Percentiles rank a stretch among this genome's conserved stretches.
phyloP scores from a whole-genome alignment of 2,797 vertebrate species.

The Falco cherrug region DNA sequence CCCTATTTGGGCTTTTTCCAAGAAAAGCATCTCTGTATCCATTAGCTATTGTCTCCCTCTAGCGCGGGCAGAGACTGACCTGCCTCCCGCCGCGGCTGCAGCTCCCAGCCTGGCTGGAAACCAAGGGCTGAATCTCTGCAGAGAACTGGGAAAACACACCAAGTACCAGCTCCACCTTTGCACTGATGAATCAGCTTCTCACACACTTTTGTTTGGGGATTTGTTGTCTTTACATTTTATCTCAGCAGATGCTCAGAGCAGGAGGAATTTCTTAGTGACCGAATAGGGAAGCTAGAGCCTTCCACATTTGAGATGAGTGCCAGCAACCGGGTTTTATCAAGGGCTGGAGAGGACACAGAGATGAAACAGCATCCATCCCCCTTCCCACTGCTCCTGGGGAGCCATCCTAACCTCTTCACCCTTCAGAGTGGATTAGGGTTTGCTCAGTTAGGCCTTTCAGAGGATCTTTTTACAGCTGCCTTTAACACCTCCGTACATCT shows the following conservation, averaged over 20 bases:
- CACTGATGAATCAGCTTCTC: neutral
- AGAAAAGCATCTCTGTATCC: neutral
- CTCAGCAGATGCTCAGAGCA: neutral
- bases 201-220: fast-evolving
- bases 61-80: slow-evolving; percentile 5
- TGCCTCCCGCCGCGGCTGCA: neutral
- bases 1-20: neutral
- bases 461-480: neutral
- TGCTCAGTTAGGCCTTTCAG: neutral
- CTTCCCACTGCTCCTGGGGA: neutral
- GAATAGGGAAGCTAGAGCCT: fast-evolving
- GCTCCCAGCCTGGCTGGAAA: neutral
- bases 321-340: fast-evolving
- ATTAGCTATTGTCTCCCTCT: slow-evolving; percentile 69
- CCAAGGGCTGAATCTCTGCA: neutral
- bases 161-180: neutral
- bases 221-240: neutral
- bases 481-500: neutral
- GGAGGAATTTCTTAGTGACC: neutral
- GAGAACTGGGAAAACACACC: neutral
- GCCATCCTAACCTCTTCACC: neutral
- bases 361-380: neutral
- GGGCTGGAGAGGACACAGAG: neutral
- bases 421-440: neutral
- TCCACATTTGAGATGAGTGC: fast-evolving